phyloP scores from a whole-genome alignment of 2,797 vertebrate species.

The Ambastaia sidthimunki region DNA sequence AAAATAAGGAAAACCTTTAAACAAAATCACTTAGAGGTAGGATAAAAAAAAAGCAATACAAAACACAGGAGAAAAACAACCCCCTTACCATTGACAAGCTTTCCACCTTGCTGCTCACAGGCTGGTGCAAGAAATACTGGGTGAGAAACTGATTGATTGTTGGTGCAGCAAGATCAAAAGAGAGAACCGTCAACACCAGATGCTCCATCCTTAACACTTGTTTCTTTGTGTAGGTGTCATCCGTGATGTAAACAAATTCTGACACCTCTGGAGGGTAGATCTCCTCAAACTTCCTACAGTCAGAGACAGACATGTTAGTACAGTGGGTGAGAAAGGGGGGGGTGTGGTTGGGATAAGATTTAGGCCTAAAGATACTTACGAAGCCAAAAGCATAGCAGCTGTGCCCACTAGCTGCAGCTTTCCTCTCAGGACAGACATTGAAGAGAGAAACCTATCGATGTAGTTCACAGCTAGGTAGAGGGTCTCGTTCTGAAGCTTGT shows the following conservation, averaged over 20 bases:
- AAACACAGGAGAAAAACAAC: background rate
- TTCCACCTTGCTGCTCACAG: slow-evolving; percentile 82
- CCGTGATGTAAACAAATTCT: slow-evolving; percentile 99
- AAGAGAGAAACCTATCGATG: slow-evolving; percentile 97
- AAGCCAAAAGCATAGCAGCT: slow-evolving; percentile 95
- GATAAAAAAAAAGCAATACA: background rate
- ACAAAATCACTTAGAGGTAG: background rate
- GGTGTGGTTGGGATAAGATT: too few species aligned
- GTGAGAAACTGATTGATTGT: slow-evolving; percentile 97
- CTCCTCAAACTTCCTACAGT: slow-evolving; percentile 95
- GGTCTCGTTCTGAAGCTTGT: slow-evolving; percentile 96
- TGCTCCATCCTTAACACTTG: slow-evolving; percentile 99
- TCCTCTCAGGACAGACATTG: slow-evolving; percentile 96
- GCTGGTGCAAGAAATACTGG: slow-evolving; percentile 87
- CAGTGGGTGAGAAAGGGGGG: background rate
- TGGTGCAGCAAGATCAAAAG: slow-evolving; percentile 94
- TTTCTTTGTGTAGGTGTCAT: slow-evolving; percentile 98
- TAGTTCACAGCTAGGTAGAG: slow-evolving; percentile 97
- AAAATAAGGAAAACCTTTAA: background rate
- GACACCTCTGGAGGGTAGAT: slow-evolving; percentile 98
- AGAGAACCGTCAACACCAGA: slow-evolving; percentile 94
- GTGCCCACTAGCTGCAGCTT: slow-evolving; percentile 99
- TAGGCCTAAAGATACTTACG: slow-evolving; percentile 81
- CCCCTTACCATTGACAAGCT: slow-evolving; percentile 90
- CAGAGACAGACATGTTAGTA: background rate